Base-by-base conservation (phyloP, 2,888 invertebrate genomes). In the Teleogryllus oceanicus region DNA sequence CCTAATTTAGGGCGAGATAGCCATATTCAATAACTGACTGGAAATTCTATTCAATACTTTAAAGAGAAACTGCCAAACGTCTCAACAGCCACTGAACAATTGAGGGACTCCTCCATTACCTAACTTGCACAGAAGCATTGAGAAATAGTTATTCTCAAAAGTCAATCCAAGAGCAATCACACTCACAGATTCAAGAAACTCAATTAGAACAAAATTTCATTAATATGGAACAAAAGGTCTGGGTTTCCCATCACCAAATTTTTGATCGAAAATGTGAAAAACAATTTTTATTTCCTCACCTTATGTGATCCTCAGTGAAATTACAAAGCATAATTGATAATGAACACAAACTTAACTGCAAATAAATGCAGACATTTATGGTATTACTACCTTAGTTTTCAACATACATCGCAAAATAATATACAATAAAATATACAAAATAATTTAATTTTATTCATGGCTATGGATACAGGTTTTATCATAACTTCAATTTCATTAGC, bases 271-370 rank as follows among this genome's bases (percentile, higher is more conserved):
- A 62, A 62, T 18, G n/a, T 62, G n/a, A 62, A 62, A 62, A 62
- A 62, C 13, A 62, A 62, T 62, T 62, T 62, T 62, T 62, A 62
- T 62, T 62, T 62, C 62, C 62, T 62, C 62, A 62, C 62, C 62
- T 62, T 62, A 10, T 62, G 62, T 62, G 62, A 62, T 62, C 13
- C 62, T 62, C n/a, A 18, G n/a, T 62, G 11, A 62, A 62, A 62
- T 62, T 62, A 62, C 62, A 62, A 62, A 62, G 62, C 62, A 62
- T 37, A 37, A 62, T n/a, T 5, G n/a, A 62, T 13, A n/a, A 2
- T 62, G 62, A 62, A 62, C n/a, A 62, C 62, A 62, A 62, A 62
- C 10, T 62, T 4, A 62, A 13, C n/a, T 62, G 16, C 62, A 62
- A 5, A 62, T 18, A 62, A 62, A 62, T 18, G 13, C 13, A 62